Evolutionary conservation across 1,140 invertebrate genomes (phyloP), one percentile per base, ranked within the genome.

Genomic region (Ceratosolen fusciceps): DNA sequence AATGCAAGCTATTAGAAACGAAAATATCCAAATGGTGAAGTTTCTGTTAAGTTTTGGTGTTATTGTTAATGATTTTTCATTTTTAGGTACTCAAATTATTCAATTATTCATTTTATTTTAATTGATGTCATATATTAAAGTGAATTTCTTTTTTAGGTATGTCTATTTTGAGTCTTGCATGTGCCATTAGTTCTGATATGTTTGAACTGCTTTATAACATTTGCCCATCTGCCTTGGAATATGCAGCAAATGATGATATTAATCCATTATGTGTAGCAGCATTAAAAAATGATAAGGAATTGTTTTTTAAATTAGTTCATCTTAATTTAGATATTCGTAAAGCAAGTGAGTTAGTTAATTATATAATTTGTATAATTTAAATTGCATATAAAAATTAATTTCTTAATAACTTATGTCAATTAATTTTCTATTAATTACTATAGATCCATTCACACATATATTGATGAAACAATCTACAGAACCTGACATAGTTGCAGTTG

Each of bases 1-100:
- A 37, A 92, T 92, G 91, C 88, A 91, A 81, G 91, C 91, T 7
- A 82, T 91, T 78, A 84, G 91, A 67, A 90, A 90, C 82, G 87
- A 87, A 77, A 86, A 92, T 82, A 70, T 87, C 5, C 80, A 88
- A 29, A 87, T 86, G 29, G 89, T 90, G 3, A 85, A 90, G 80
- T 82, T 88, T 24, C 83, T 92, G 5, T 81, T 92, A 73, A 77
- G 86, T n/a, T 81, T 87, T 72, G 84, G 87, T 24, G 88, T 87
- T 34, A 86, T 88, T 78, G 83, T 89, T 8, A 89, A 87, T 70
- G 85, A 88, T 21, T 84, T 83, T 79, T 91, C 91, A 74, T 90
- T 88, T 84, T 88, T 89, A 79, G 91, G 91, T 92, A 85, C 86
- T 37, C 4, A 39, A 65, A 39, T 43, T 2, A 39, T 14, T 21